Percentiles rank a stretch among this genome's conserved stretches.
These are phyloP conservation scores for Petrophora chlorosata DNA, from an alignment of 2,888 invertebrate genomes.

Conservation along the genomic window DNA sequence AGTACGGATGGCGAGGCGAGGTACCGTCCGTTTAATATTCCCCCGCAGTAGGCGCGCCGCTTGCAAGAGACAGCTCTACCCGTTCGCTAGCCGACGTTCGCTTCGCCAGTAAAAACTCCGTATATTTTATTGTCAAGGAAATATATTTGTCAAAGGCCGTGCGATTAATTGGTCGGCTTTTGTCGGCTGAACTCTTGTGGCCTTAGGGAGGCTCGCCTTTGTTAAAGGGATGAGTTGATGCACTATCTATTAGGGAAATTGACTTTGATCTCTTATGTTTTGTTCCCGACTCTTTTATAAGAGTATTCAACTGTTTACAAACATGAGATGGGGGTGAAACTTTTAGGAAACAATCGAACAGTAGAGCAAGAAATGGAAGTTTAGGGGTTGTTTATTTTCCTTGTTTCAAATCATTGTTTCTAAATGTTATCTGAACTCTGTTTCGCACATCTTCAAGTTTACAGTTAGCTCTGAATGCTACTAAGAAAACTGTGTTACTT, in stretches of 20 bases:
- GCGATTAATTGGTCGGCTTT: constrained; percentile 72
- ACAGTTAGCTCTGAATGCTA: constrained; percentile 10
- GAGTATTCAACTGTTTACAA: background rate
- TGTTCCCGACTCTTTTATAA: background rate
- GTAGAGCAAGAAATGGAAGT: background rate
- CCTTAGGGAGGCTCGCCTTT: constrained; percentile 50
- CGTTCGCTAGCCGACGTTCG: constrained; percentile 62
- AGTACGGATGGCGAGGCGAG: constrained; percentile 47
- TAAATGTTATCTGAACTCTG: background rate
- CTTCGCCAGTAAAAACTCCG: constrained; percentile 70
- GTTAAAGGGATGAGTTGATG: constrained; percentile 24
- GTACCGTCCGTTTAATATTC: constrained; percentile 76
- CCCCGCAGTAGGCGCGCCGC: constrained; percentile 66
- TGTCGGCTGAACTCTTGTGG: constrained; percentile 57
- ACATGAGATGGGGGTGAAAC: too few species aligned
- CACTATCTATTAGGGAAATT: constrained; percentile 25
- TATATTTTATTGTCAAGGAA: constrained; percentile 80
- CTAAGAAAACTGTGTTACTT: constrained; percentile 20
- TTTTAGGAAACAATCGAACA: too few species aligned
- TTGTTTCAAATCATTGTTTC: background rate
- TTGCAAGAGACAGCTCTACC: constrained; percentile 75
- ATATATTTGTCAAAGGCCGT: constrained; percentile 77
- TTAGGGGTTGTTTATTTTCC: background rate
- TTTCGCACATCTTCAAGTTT: background rate
- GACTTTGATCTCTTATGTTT: constrained; percentile 19